A percentile compares a stretch with the other conserved stretches of the same genome.
Evolutionary conservation across 2,113 vertebrate species (phyloP).

Genomic region (Anas platyrhynchos): DNA sequence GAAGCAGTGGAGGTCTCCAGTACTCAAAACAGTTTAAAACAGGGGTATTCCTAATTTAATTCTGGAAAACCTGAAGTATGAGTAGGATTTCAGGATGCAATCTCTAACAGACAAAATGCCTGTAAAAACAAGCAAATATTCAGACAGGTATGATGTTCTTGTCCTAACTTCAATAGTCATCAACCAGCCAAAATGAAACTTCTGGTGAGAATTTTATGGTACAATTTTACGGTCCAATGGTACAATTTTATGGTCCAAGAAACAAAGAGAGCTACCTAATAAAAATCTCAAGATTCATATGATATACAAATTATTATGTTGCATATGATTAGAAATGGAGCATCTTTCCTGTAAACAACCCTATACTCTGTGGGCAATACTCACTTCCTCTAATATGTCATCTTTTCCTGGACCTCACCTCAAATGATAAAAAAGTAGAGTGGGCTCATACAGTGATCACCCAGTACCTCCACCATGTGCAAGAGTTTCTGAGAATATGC

Average conservation of each 20-base stretch:
- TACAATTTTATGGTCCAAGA: background rate
- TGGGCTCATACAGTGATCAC: rapidly evolving
- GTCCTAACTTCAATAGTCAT: background rate
- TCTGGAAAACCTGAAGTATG: background rate
- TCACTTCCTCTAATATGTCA: background rate
- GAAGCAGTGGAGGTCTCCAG: background rate
- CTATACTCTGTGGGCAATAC: background rate
- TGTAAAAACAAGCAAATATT: background rate
- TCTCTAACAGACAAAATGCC: background rate
- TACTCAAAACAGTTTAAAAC: background rate
- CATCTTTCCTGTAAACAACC: background rate
- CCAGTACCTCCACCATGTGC: too few relatives aligned
- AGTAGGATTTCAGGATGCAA: background rate
- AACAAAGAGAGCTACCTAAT: background rate
- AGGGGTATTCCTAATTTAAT: background rate
- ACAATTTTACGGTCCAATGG: background rate
- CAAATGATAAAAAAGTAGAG: background rate
- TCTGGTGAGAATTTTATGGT: background rate
- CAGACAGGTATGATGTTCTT: background rate
- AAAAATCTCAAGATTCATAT: background rate
- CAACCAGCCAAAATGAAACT: background rate
- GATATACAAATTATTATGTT: background rate
- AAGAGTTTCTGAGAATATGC: background rate
- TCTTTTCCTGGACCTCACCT: background rate
- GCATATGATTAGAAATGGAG: background rate